phyloP scores from a whole-genome alignment of 2,888 invertebrate species.

The Amphipoea oculea region DNA sequence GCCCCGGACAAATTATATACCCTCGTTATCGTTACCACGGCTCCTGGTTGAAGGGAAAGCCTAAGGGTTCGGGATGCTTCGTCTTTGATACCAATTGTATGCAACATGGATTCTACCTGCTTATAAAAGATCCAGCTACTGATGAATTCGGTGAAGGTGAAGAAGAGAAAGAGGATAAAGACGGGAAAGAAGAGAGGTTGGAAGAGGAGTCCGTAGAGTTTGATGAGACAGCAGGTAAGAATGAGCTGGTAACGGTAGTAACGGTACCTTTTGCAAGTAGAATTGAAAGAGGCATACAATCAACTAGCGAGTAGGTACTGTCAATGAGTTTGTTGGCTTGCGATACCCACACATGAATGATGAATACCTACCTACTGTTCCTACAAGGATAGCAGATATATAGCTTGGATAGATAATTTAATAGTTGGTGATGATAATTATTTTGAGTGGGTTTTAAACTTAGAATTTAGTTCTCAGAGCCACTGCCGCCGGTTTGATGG shows the following conservation, averaged over 20 bases:
- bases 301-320: too few species aligned
- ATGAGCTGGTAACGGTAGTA: background rate
- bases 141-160: slow-evolving; percentile 85
- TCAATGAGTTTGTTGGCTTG: background rate
- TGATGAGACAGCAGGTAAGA: slow-evolving; percentile 83
- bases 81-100: slow-evolving; percentile 94
- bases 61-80: slow-evolving; percentile 94
- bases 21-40: slow-evolving; percentile 93
- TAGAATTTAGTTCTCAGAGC: background rate
- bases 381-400: too few species aligned
- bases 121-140: slow-evolving; percentile 88
- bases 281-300: background rate
- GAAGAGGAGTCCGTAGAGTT: slow-evolving; percentile 84
- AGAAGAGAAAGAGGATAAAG: slow-evolving; percentile 84
- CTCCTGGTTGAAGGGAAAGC: slow-evolving; percentile 92
- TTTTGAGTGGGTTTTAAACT: background rate
- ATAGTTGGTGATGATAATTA: background rate
- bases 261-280: background rate
- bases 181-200: slow-evolving; percentile 81
- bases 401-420: background rate
- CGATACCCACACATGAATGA: background rate
- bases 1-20: slow-evolving; percentile 93
- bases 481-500: slow-evolving; percentile 11
- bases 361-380: too few species aligned
- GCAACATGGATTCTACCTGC: slow-evolving; percentile 93